Percentiles rank a stretch among this genome's conserved stretches.
These are phyloP conservation scores for Lagria hirta DNA, from an alignment of 2,888 invertebrate species.

Conservation along the genomic window DNA sequence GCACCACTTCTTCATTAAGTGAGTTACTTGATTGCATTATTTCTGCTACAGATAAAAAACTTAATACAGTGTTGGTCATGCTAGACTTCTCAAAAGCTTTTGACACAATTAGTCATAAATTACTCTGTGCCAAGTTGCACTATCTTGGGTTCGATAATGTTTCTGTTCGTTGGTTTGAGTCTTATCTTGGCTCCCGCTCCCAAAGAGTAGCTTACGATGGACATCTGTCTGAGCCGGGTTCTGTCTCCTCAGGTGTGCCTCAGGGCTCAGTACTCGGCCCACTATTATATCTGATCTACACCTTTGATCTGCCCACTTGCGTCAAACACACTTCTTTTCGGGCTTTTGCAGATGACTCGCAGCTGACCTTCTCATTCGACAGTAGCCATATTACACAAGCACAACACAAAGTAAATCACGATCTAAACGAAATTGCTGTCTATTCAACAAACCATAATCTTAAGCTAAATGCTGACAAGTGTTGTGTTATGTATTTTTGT, in stretches of 20 bases:
- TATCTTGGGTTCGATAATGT: conserved; percentile 20
- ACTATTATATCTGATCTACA: conserved; percentile 7
- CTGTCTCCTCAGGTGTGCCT: conserved; percentile 5
- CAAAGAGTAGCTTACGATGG: conserved; percentile 1
- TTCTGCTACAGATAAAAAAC: conserved; percentile 29
- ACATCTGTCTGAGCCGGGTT: conserved; percentile 1
- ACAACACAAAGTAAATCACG: too few relatives aligned
- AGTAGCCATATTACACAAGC: too few relatives aligned
- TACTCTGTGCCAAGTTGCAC: conserved; percentile 29
- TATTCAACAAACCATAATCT: too few relatives aligned
- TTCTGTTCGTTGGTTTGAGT: neutral
- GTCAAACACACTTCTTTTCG: too few relatives aligned
- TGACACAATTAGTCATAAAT: conserved; percentile 32
- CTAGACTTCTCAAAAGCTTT: conserved; percentile 42
- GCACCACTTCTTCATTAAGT: too few relatives aligned
- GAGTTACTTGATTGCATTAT: conserved; percentile 36
- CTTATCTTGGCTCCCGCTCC: conserved; percentile 1
- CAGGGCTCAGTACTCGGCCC: conserved; percentile 11
- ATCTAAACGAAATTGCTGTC: too few relatives aligned
- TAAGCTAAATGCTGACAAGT: too few relatives aligned
- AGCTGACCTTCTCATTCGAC: too few relatives aligned
- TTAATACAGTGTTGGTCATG: conserved; percentile 30
- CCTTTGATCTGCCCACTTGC: conserved; percentile 7
- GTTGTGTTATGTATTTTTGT: too few relatives aligned
- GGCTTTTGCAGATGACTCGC: too few relatives aligned